Conservation (phyloP, 2,888 invertebrate species). For the Troglohyphantes excavatus region DNA sequence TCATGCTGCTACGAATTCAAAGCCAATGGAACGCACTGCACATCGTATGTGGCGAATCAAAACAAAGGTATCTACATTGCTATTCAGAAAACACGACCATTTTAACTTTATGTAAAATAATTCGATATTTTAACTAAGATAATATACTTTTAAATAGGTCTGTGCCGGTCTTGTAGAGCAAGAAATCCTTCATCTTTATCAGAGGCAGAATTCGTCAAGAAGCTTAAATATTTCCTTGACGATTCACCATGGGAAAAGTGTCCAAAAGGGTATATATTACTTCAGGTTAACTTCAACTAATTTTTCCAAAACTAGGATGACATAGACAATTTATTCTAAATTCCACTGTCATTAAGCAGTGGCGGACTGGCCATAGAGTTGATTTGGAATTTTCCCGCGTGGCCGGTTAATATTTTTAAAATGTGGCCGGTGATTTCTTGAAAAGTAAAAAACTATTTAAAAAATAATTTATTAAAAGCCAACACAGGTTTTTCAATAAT, state of each 20-base stretch:
- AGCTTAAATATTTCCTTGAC: conserved; percentile 68
- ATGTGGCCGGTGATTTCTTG: no score
- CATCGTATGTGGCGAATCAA: conserved; percentile 65
- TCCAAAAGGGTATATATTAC: conserved; percentile 75
- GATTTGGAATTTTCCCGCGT: no score
- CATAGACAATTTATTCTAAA: no score
- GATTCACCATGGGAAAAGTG: conserved; percentile 78
- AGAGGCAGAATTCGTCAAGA: conserved; percentile 66
- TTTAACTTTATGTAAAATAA: background rate
- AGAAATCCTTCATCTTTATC: conserved; percentile 38
- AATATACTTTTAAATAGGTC: conserved; percentile 12
- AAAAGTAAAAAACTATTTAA: no score
- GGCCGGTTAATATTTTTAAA: no score
- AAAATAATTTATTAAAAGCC: no score
- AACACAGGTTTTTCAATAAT: no score
- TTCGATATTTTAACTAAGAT: background rate
- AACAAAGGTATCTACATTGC: conserved; percentile 46
- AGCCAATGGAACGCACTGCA: conserved; percentile 77
- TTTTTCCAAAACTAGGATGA: no score
- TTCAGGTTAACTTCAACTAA: no score
- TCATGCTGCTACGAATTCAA: conserved; percentile 84
- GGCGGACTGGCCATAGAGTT: no score
- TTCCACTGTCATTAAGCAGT: no score
- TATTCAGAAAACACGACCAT: background rate
- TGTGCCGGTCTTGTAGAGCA: conserved; percentile 48